A percentile compares a stretch with the other conserved stretches of the same genome.
Evolutionary conservation across 2,888 invertebrate genomes (phyloP).

Genomic region (Trichopria drosophilae): DNA sequence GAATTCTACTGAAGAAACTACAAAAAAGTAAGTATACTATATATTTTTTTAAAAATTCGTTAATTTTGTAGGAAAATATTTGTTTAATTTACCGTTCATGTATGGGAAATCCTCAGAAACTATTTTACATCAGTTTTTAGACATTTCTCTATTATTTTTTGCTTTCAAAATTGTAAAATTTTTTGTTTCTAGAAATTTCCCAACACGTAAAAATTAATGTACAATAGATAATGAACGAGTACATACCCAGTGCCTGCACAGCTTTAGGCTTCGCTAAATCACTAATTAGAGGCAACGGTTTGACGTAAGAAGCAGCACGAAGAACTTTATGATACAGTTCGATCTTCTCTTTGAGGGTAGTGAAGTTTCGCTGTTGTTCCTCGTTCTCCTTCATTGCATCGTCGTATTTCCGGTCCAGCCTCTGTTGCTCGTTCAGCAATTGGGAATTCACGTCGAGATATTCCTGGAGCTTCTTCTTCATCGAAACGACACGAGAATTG

Average conservation of each 20-base stretch:
- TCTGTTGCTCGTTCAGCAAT: constrained; percentile 77
- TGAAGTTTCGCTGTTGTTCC: constrained; percentile 67
- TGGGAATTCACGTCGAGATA: constrained; percentile 74
- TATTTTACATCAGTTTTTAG: too few species aligned
- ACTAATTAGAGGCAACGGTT: constrained; percentile 48
- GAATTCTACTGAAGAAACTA: too few species aligned
- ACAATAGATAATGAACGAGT: background rate
- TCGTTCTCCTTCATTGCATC: constrained; percentile 70
- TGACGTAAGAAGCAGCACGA: constrained; percentile 49
- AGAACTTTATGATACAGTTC: constrained; percentile 53
- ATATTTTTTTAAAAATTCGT: too few species aligned
- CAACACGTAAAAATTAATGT: constrained; percentile 1
- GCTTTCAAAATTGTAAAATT: too few species aligned
- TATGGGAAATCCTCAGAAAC: too few species aligned
- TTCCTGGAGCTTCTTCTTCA: constrained; percentile 77
- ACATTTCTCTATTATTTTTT: too few species aligned
- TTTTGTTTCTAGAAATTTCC: constrained; percentile 12
- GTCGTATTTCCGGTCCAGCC: constrained; percentile 76
- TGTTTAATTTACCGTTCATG: too few species aligned
- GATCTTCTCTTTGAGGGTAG: constrained; percentile 64
- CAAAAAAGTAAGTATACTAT: too few species aligned
- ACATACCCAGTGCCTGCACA: constrained; percentile 48
- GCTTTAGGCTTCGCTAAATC: constrained; percentile 51
- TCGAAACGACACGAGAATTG: constrained; percentile 76
- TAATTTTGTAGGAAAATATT: too few species aligned